Base-by-base conservation (phyloP, 1,140 invertebrate genomes). In the Kradibia gibbosae region DNA sequence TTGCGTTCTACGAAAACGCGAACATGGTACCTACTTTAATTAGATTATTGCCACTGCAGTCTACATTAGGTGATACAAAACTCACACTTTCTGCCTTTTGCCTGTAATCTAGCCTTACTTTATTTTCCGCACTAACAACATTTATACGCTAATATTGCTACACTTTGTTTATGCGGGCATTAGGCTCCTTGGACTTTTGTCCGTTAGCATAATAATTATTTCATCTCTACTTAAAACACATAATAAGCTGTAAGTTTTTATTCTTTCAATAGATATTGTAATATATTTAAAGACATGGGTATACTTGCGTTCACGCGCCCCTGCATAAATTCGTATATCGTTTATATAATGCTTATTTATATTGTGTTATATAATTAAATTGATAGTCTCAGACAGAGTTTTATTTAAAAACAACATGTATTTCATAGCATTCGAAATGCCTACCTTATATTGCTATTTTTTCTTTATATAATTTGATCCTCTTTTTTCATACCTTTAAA, bases 121-220 rank as follows among this genome's bases (percentile, higher is more conserved):
- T 39, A 82, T 48, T 17, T 73, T 82, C 50, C 57, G 22, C 60
- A 73, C 65, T 78, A 81, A 76, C 76, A 83, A 84, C 81, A 87
- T 86, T 86, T 89, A 88, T 83, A 82, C 74, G 84, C 88, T 89
- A 89, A 86, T 89, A 89, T 89, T 89, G 88, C 88, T 89, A 89
- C 85, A 82, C 85, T 88, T 89, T 87, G 83, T 83, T 85, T 82
- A 82, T 77, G 77, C 34, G 65, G 84, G 84, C 85, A 81, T 85
- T 87, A 86, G 86, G 84, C 85, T 87, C 85, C 86, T 86, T 86
- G 84, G 83, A 87, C 85, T 86, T 83, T 81, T 84, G 83, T 84
- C 85, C 84, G 78, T 39, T 77, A 67, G 78, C 39, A 10, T 81
- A 45, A 71, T 82, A 76, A 50, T 81, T 72, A 7, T 85, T 28